Evolutionary conservation across 2,888 invertebrate genomes (phyloP).

Genomic region (Macrostomum cliftonense): DNA sequence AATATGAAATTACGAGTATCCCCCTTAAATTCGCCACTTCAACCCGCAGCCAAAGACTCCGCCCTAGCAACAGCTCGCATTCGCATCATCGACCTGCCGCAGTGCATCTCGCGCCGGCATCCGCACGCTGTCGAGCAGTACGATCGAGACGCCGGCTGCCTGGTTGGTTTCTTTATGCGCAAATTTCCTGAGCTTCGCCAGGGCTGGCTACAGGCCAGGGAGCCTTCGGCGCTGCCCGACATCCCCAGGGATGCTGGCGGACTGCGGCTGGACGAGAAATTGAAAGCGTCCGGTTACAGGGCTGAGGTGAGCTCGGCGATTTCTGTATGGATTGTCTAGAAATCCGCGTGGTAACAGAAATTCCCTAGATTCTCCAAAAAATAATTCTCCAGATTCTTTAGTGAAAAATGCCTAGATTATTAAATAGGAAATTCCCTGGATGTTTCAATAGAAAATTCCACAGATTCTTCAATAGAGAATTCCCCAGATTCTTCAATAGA

Average conservation of each 20-base stretch:
- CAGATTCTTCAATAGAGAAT: too few relatives aligned
- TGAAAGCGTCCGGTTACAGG: not conserved
- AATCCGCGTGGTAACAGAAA: too few relatives aligned
- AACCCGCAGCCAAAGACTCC: too few relatives aligned
- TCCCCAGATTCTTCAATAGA: too few relatives aligned
- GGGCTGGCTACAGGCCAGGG: not conserved
- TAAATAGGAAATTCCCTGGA: too few relatives aligned
- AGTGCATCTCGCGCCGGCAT: conserved; percentile 90
- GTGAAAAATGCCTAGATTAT: too few relatives aligned
- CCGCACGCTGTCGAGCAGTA: conserved; percentile 61
- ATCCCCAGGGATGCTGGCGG: not conserved
- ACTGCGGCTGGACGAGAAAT: not conserved
- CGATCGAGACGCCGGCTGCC: not conserved
- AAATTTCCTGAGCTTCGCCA: not conserved
- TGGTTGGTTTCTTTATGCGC: not conserved
- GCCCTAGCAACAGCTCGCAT: too few relatives aligned
- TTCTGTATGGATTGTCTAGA: conserved; percentile 9
- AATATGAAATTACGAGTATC: too few relatives aligned
- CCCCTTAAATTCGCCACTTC: too few relatives aligned
- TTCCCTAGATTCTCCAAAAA: too few relatives aligned
- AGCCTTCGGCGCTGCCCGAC: not conserved
- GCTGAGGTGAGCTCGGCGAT: conserved; percentile 18
- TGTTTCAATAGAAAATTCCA: too few relatives aligned
- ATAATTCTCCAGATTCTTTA: too few relatives aligned
- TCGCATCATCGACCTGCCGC: conserved; percentile 85